Conservation (phyloP, 2,113 vertebrate species). For the Tupaia tana region DNA sequence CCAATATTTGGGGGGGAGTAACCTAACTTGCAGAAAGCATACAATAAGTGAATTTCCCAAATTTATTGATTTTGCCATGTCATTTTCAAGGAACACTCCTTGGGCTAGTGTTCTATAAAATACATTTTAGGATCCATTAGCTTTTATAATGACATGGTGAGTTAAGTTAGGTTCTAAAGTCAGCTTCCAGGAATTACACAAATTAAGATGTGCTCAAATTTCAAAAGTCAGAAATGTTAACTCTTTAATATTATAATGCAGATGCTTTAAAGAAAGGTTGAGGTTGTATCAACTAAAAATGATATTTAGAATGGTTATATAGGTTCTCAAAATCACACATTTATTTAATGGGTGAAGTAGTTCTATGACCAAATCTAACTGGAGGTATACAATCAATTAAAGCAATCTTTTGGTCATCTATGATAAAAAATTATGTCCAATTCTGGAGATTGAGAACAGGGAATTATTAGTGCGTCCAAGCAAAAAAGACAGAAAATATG, state of each 20-base stretch:
- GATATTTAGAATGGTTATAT: background rate
- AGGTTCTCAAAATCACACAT: background rate
- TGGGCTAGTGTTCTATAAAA: background rate
- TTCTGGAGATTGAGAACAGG: background rate
- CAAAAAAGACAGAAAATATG: background rate
- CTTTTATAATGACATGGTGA: background rate
- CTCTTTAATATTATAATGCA: background rate
- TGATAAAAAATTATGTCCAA: background rate
- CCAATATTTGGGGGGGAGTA: background rate
- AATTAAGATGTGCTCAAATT: background rate
- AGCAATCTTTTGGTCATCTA: background rate
- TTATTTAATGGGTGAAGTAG: background rate
- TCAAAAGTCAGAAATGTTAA: background rate
- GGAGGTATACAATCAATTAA: background rate
- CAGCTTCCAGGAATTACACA: background rate
- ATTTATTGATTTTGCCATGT: background rate
- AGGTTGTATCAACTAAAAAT: background rate
- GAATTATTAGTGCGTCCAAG: background rate
- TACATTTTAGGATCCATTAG: background rate
- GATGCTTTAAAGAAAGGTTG: background rate
- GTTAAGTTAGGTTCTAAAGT: background rate
- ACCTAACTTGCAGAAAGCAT: background rate
- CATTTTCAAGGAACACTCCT: slow-evolving; percentile 8
- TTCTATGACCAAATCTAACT: background rate
- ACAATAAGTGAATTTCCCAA: background rate